Evolutionary conservation across 2,797 vertebrate species (phyloP), one percentile per base, ranked within the genome.

Genomic region (Thamnophis elegans): DNA sequence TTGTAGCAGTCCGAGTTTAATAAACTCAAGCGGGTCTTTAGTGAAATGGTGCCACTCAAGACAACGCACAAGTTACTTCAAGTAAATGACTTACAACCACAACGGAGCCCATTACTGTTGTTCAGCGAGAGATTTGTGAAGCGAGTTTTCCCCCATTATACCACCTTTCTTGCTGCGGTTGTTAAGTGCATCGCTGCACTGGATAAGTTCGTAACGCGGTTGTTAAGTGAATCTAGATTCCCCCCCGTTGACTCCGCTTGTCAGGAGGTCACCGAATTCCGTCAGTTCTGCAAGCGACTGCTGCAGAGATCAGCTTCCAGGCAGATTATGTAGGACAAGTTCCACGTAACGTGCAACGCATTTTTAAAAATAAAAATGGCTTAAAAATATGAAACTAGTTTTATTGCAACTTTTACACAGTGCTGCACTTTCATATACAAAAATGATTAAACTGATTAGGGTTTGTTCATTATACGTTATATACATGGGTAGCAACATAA

Each of bases 341-440:
- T 28, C 5, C 36, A 47, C 4, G 47, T 88, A 18, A 8, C 10
- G 32, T 13, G 5, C 2, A 4, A 93, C 73, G 58, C n/a, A 58
- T 3, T 92, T 92, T 91, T 87, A 82, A 90, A 90, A 94, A 85
- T 11, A 88, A 87, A 89, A 82, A n/a, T 3, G 2, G 16, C 20
- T 60, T 91, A 89, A 93, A 91, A 93, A 91, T 91, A 93, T 88
- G 94, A 96, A 97, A 96, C 26, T 1, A 93, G 90, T 94, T 97
- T 98, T 97, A 97, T 97, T 98, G 95, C 95, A 60, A 93, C 94
- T 96, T 92, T 96, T 95, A 96, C 96, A 96, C 85, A 95, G 89
- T 88, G 94, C 56, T 95, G 96, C 87, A 94, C 96, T 94, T 87
- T 96, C 95, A 95, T 96, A 47, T 97, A 98, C 97, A 98, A 97